Evolutionary conservation across 2,113 vertebrate genomes (phyloP).

Genomic region (Sceloporus undulatus): DNA sequence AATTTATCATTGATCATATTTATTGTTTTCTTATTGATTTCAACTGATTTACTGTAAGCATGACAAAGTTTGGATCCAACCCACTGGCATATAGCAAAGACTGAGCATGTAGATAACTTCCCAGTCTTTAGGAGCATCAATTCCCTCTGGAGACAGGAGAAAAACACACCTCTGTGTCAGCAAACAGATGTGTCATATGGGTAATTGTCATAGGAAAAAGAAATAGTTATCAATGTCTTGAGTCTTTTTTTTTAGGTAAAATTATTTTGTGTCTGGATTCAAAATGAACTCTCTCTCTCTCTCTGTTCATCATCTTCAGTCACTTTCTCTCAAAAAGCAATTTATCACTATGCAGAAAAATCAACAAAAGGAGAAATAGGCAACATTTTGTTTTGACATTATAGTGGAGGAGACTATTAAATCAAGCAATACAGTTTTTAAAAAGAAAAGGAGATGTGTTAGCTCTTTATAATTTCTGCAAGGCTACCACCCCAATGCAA

Average conservation of each 20-base stretch:
- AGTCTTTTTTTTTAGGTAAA: conserved; percentile 62
- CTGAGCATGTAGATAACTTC: conserved; percentile 52
- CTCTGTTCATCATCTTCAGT: conserved; percentile 63
- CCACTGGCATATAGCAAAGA: conserved; percentile 52
- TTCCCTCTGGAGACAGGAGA: conserved; percentile 51
- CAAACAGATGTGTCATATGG: conserved; percentile 71
- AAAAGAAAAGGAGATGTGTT: conserved; percentile 17
- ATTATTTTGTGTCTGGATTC: conserved; percentile 67
- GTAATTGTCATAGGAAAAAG: conserved; percentile 72
- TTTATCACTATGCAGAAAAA: conserved; percentile 68
- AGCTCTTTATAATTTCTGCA: conserved; percentile 58
- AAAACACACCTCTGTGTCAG: conserved; percentile 52
- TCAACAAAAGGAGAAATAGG: conserved; percentile 60
- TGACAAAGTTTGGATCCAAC: not conserved
- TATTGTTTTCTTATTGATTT: not conserved
- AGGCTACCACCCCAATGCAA: conserved; percentile 48
- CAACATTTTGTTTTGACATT: conserved; percentile 72
- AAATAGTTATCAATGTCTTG: conserved; percentile 62
- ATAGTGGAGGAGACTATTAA: conserved; percentile 69
- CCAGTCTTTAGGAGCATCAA: conserved; percentile 58
- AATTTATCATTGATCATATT: not conserved
- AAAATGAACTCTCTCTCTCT: conserved; percentile 52
- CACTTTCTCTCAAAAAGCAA: conserved; percentile 70
- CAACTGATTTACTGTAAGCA: not conserved
- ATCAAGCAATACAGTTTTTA: conserved; percentile 64